Evolutionary conservation across 2,797 vertebrate genomes (phyloP).

Genomic region (Enteromius thamalakanensis): DNA sequence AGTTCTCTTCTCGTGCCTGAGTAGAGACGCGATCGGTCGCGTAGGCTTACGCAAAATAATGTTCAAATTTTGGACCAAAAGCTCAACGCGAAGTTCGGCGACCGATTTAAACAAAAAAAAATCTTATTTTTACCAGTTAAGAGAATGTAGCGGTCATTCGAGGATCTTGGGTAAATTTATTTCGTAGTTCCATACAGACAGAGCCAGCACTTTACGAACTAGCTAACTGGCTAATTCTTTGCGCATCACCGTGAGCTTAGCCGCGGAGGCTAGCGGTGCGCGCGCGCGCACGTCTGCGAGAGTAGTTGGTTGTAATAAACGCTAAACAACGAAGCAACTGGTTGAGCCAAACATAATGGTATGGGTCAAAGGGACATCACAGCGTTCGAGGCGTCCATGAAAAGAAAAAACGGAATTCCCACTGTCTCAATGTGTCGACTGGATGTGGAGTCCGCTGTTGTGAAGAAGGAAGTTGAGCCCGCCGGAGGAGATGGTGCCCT

Average conservation of each 20-base stretch:
- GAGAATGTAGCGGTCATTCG: conserved; percentile 48
- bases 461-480: conserved; percentile 60
- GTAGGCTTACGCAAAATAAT: conserved; percentile 47
- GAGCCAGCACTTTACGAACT: conserved; percentile 32
- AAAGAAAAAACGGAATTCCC: conserved; percentile 54
- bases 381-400: conserved; percentile 59
- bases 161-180: background rate
- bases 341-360: conserved; percentile 55
- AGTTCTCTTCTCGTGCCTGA: conserved; percentile 25
- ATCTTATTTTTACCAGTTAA: background rate
- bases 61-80: conserved; percentile 45
- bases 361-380: conserved; percentile 62
- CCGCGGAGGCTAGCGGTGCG: conserved; percentile 21
- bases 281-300: conserved; percentile 1
- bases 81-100: conserved; percentile 10
- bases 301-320: conserved; percentile 22
- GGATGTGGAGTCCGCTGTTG: conserved; percentile 58
- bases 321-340: conserved; percentile 31
- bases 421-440: conserved; percentile 60
- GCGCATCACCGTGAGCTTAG: conserved; percentile 27
- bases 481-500: conserved; percentile 55
- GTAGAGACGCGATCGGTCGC: background rate
- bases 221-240: conserved; percentile 45
- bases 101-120: background rate
- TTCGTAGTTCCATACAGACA: conserved; percentile 41